These are phyloP conservation scores for Notocelia uddmanniana DNA, from an alignment of 2,888 invertebrate species.

Conservation along the genomic window DNA sequence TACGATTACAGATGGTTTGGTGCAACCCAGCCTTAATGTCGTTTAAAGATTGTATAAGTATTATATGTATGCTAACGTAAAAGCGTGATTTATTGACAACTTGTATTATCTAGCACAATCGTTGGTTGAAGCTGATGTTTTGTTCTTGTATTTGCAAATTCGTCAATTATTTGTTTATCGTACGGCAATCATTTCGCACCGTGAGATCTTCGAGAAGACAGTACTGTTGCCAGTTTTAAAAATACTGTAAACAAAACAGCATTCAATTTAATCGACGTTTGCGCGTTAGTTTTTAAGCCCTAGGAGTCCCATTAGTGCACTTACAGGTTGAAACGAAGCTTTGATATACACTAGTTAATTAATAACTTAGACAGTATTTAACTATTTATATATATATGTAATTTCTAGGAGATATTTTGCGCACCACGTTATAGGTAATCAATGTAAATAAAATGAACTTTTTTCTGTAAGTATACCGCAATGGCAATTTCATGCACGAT, in stretches of 20 bases:
- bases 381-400: conserved; percentile 2
- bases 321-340: conserved; percentile 56
- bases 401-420: neutral
- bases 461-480: neutral
- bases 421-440: conserved; percentile 9
- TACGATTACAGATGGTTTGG: too few species aligned
- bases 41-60: too few species aligned
- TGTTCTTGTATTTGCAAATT: neutral
- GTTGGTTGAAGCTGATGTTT: conserved; percentile 1
- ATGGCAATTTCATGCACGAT: too few species aligned
- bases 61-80: neutral
- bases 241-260: neutral
- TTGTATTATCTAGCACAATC: conserved; percentile 12
- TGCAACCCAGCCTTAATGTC: too few species aligned
- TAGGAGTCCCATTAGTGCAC: conserved; percentile 74
- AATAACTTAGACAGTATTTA: conserved; percentile 24
- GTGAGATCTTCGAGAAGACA: too few species aligned
- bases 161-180: too few species aligned
- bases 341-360: conserved; percentile 45
- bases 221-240: too few species aligned
- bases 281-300: conserved; percentile 40
- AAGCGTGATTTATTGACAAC: conserved; percentile 8
- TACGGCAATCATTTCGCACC: too few species aligned
- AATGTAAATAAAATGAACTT: neutral
- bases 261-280: neutral